Evolutionary conservation across 2,888 invertebrate species (phyloP), one percentile per base, ranked within the genome.

Genomic region (Andrena praecox): DNA sequence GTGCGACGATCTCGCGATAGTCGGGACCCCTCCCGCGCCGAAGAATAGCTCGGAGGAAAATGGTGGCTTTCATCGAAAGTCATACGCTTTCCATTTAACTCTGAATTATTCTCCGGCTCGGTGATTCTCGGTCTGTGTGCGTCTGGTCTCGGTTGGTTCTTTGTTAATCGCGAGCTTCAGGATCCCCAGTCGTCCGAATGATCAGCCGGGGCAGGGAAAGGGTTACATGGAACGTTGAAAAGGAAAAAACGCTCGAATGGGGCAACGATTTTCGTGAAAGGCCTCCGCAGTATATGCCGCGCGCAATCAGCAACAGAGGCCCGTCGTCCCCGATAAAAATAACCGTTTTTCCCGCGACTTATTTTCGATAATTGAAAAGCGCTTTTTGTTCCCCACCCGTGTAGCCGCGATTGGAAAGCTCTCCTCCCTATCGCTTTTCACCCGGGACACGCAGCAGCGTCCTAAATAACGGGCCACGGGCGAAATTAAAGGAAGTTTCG

Each of bases 1-100:
- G 72, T 77, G 73, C 74, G 80, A 52, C 69, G 75, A 82, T 81
- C 73, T 74, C 71, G 75, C 73, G 66, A 74, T 54, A n/a, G 79
- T 64, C 54, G 56, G 73, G 20, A 20, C 56, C 56, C 68, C 24
- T 27, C 10, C 56, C 42, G 10, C 56, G 67, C 31, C 3, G 56
- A 56, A 56, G 56, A n/a, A 27, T 63, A 20, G 24, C 12, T 48
- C 42, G 31, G 5, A 70, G 63, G 68, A 80, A 68, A 77, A 84
- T 64, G 59, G 54, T 31, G 16, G 35, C 52, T 81, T 85, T 81
- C 67, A 63, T 24, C 48, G 74, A 64, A 77, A 82, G 69, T 74
- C 76, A 50, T 76, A 59, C 67, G 77, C 73, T 84, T 76, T 75
- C 80, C 72, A 54, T 52, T 42, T 72, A 54, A 69, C 24, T 50